Evolutionary conservation across 1,140 invertebrate species (phyloP), one percentile per base, ranked within the genome.

Genomic region (Trachymyrmex cornetzi): DNA sequence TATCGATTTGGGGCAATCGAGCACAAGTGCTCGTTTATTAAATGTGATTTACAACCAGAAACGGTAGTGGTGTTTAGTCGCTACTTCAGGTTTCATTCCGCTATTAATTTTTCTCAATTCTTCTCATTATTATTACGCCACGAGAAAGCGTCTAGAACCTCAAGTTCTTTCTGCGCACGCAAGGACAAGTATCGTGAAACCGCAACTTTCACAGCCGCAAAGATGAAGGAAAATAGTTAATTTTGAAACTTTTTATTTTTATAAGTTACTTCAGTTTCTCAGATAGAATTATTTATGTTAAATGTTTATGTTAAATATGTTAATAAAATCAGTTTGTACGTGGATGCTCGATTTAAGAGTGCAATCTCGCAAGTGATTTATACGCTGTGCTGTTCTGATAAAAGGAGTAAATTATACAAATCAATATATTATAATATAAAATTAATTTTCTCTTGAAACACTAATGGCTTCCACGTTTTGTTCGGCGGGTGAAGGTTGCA

Each of bases 1-100:
- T 80, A 55, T 55, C 27, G 30, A 80, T 80, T 67, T 34, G 59
- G 75, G 22, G 22, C 75, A 27, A 77, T 44, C 38, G 57, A 77
- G 22, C 3, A 61, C 16, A 77, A 77, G 38, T 38, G 38, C n/a
- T 7, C n/a, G 9, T 69, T 55, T 4, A 69, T 80, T 69, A 57
- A 16, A 24, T 55, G 34, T 48, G n/a, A 69, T 69, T 80, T 55
- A 57, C 9, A 80, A 53, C 11, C 27, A 27, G 48, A 69, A 67
- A 16, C 14, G n/a, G 50, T 77, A 9, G 38, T 16, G 9, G 22
- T 9, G n/a, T 27, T 53, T 24, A 14, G 24, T 57, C 19, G 4
- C 19, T 74, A 30, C 27, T 30, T 22, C 50, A 55, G n/a, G 11
- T 53, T 74, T 67, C 11, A 34, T 69, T 12, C 57, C 9, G n/a